Evolutionary conservation across 2,888 invertebrate species (phyloP), one percentile per base, ranked within the genome.

Genomic region (Nomada flava): DNA sequence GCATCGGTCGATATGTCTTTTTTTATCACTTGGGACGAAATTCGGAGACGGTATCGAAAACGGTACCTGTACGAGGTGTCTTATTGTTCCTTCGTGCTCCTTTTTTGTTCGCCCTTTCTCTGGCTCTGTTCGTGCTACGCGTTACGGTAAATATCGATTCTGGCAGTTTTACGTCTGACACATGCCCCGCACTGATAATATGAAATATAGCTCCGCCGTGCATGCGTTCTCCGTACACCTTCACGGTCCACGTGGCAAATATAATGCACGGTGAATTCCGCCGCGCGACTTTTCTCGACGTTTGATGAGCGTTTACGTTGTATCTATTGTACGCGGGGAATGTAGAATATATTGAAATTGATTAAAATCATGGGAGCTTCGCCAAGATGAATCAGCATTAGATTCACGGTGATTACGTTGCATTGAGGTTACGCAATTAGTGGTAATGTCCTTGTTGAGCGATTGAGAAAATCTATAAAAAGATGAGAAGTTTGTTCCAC

Each of bases 231-330:
- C 36, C 71, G 60, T 71, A 60, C 53, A 73, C 78, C 79, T 83
- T 86, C 86, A 76, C 86, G 81, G 76, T 86, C 57, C 86, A 62
- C 64, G 79, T 73, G 76, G 79, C 86, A 73, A 36, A 63, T 74
- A 79, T 84, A 84, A 84, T 73, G 75, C 83, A 80, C 63, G 69
- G 60, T 67, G 76, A 86, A 84, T 84, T 80, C 76, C 70, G 55
- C 50, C 79, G 64, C 36, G 64, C 29, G 68, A 84, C 72, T 84
- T 83, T 84, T 79, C 20, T 20, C 20, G 13, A 7, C 42, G 52
- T 36, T 20, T 18, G 18, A 52, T 13, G 20, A 11, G 11, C 64
- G 64, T n/a, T 18, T 18, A 2, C 9, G 9, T n/a, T 18, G 53
- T n/a, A 53, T 53, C 9, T 10, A 26, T 59, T 59, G 23, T 26